Evolutionary conservation across 2,888 invertebrate genomes (phyloP), one percentile per base, ranked within the genome.

Genomic region (Tenthredo mesomela): DNA sequence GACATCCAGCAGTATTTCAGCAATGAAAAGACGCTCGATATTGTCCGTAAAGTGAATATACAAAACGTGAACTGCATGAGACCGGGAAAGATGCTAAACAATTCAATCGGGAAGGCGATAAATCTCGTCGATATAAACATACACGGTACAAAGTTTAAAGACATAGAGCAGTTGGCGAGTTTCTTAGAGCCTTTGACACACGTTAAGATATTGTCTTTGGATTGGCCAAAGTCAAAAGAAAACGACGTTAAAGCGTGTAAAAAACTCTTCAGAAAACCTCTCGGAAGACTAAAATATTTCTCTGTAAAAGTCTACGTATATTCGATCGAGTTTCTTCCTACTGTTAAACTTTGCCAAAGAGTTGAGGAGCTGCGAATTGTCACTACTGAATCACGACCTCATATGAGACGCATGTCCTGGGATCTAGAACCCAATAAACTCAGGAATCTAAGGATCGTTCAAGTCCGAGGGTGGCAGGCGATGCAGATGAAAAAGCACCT

Each of bases 361-460:
- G 43, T 73, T 10, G 43, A 73, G 5, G 43, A 73, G 71, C 71
- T 73, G 18, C 43, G 40, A 2, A 73, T 73, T 4, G 43, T 73
- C 1, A 43, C 43, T 1, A 73, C 40, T 2, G 43, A 73, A 40
- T 73, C 71, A 12, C 67, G 67, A 5, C 67, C 15, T 18, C 29
- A 33, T 18, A 67, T 67, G 67, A 67, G 67, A 67, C 67, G 67
- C 15, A 73, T 73, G 71, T 73, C 43, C 37, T 73, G 71, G 71
- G 71, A 37, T 73, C 21, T 43, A 2, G 43, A 73, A 21, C 40
- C 43, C 12, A 40, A 10, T 21, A 73, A 73, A 73, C 43, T 73
- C 4, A 73, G 21, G 25, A 73, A 73, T 18, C 10, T 73, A 10
- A 73, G n/a, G 43, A n/a, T 73, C 43, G 43, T 73, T 12, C 71